Percentiles rank a stretch among this genome's conserved stretches.
Evolutionary conservation across 2,888 invertebrate species (phyloP).

Genomic region (Matsumyia berberina): DNA sequence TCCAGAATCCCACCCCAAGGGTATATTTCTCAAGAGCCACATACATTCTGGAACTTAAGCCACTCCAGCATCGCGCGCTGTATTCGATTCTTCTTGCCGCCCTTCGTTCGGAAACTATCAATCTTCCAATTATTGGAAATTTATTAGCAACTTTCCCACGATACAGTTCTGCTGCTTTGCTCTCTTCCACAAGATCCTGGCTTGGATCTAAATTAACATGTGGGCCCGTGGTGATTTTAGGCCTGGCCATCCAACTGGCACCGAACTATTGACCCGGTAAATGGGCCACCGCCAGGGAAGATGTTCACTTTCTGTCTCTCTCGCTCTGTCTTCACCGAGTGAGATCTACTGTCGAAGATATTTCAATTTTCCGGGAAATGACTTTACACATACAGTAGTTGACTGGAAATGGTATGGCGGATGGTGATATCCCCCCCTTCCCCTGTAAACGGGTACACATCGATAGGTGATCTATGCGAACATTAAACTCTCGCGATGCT

Average conservation of each 20-base stretch:
- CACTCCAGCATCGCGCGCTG: background rate
- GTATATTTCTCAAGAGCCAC: constrained; percentile 53
- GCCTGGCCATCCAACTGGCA: constrained; percentile 1
- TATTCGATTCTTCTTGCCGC: constrained; percentile 45
- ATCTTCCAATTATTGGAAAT: constrained; percentile 78
- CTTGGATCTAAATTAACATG: constrained; percentile 56
- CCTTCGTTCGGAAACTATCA: constrained; percentile 63
- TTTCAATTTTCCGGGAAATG: constrained; percentile 74
- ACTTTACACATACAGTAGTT: constrained; percentile 45
- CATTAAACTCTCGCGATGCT: constrained; percentile 70
- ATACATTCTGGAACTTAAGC: constrained; percentile 20
- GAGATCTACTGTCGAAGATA: constrained; percentile 70
- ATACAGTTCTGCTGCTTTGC: constrained; percentile 79
- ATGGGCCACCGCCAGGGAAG: constrained; percentile 37
- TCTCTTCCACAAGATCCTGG: background rate
- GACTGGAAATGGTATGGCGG: constrained; percentile 19
- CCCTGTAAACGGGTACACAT: constrained; percentile 54
- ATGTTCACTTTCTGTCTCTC: constrained; percentile 19
- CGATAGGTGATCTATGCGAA: constrained; percentile 76
- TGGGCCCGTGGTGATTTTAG: constrained; percentile 41
- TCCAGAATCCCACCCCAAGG: constrained; percentile 45
- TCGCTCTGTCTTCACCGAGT: background rate
- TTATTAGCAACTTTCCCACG: constrained; percentile 83
- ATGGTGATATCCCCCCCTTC: background rate
- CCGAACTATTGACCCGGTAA: constrained; percentile 72